Conservation (phyloP, 2,113 vertebrate genomes). For the Tychaedon coryphoeus region DNA sequence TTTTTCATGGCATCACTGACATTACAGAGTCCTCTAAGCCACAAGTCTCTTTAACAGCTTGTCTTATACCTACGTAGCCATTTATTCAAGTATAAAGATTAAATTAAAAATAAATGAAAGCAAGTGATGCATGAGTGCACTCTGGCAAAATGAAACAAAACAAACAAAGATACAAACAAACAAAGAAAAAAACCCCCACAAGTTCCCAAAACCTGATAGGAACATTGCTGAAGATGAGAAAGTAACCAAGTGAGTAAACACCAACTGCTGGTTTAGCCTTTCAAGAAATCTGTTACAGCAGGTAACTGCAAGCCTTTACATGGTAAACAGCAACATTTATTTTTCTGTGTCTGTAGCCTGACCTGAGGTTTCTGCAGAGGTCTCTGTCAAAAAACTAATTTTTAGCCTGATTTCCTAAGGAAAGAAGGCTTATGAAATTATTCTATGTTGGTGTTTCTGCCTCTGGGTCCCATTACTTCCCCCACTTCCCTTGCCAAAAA, state of each 20-base stretch:
- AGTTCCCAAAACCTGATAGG: constrained; percentile 7
- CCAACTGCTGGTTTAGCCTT: not conserved
- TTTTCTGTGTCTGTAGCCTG: not conserved
- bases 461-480: not conserved
- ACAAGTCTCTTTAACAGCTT: constrained; percentile 20
- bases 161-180: not conserved
- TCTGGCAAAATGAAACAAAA: not conserved
- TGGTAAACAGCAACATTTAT: not conserved
- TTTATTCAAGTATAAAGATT: constrained; percentile 1
- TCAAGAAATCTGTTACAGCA: not conserved
- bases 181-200: not conserved
- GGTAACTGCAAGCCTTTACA: not conserved
- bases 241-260: constrained; percentile 10
- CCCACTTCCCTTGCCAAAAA: not conserved
- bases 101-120: constrained; percentile 56
- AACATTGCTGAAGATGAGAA: not conserved
- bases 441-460: not conserved
- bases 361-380: not conserved
- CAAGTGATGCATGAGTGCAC: constrained; percentile 11
- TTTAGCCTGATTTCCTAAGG: constrained; percentile 2
- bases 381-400: not conserved
- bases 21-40: not conserved
- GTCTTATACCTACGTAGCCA: not conserved
- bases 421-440: not conserved
- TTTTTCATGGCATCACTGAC: not conserved